Conservation (phyloP, 2,797 vertebrate genomes). For the Pseudochromis fuscus region DNA sequence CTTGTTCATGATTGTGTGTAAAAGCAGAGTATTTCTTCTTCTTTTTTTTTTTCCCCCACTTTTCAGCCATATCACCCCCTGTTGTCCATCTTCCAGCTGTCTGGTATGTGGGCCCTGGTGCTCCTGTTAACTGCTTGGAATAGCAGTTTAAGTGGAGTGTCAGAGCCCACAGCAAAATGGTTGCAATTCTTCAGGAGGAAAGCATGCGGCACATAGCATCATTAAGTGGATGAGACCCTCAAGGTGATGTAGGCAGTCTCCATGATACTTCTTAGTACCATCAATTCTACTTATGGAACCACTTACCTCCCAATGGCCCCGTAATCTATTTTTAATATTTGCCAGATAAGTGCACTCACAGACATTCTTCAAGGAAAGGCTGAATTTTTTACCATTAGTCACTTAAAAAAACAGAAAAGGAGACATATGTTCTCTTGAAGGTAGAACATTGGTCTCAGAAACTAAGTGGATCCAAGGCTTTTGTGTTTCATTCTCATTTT, state of each 20-base stretch:
- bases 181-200: constrained; percentile 76
- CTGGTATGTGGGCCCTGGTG: constrained; percentile 43
- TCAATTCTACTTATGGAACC: constrained; percentile 82
- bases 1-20: constrained; percentile 42
- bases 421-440: constrained; percentile 13
- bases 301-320: constrained; percentile 80
- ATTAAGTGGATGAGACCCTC: constrained; percentile 81
- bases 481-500: not conserved
- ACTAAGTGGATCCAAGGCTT: constrained; percentile 16
- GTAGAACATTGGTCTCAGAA: constrained; percentile 5
- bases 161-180: constrained; percentile 75
- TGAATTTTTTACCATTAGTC: constrained; percentile 55
- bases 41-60: too few relatives aligned
- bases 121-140: constrained; percentile 75
- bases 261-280: constrained; percentile 73
- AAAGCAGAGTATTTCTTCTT: constrained; percentile 51
- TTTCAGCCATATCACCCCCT: constrained; percentile 32
- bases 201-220: constrained; percentile 74
- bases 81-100: constrained; percentile 71
- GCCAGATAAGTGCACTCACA: constrained; percentile 78
- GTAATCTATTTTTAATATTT: constrained; percentile 87
- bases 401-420: constrained; percentile 24
- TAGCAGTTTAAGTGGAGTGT: constrained; percentile 80
- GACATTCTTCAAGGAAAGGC: constrained; percentile 69
- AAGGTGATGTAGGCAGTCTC: constrained; percentile 80